phyloP scores from a whole-genome alignment of 2,888 invertebrate genomes.

The Drepana falcataria region DNA sequence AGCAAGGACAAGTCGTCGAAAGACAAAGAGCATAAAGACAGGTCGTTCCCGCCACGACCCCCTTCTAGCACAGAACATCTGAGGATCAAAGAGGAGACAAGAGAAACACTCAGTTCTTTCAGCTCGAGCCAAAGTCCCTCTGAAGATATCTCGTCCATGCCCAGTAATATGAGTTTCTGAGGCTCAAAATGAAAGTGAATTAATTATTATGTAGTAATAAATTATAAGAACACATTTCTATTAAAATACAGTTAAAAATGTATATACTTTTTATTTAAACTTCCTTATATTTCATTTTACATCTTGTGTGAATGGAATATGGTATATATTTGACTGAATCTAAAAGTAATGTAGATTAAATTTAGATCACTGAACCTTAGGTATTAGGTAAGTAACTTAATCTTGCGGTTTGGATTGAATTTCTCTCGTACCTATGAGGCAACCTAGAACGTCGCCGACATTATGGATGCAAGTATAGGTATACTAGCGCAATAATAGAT shows the following conservation, averaged over 20 bases:
- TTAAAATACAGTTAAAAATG: background rate
- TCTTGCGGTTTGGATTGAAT: conserved; percentile 28
- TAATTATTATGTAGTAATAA: background rate
- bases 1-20: conserved; percentile 56
- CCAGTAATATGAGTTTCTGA: conserved; percentile 64
- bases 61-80: conserved; percentile 69
- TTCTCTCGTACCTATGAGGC: conserved; percentile 11
- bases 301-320: background rate
- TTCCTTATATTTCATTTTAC: background rate
- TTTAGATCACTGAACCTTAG: background rate
- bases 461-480: no score
- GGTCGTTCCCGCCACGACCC: conserved; percentile 41
- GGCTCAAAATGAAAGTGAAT: background rate
- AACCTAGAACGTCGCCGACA: conserved; percentile 7
- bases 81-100: conserved; percentile 85
- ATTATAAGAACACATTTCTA: background rate
- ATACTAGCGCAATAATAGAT: no score
- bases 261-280: background rate
- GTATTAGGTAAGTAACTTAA: conserved; percentile 19
- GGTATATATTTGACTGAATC: conserved; percentile 1
- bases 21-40: conserved; percentile 73
- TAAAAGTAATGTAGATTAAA: conserved; percentile 2
- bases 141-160: conserved; percentile 64
- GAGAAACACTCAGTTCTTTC: conserved; percentile 86
- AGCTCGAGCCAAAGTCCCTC: conserved; percentile 88